Evolutionary conservation across 2,797 vertebrate genomes (phyloP).

Genomic region (Erethizon dorsatum): DNA sequence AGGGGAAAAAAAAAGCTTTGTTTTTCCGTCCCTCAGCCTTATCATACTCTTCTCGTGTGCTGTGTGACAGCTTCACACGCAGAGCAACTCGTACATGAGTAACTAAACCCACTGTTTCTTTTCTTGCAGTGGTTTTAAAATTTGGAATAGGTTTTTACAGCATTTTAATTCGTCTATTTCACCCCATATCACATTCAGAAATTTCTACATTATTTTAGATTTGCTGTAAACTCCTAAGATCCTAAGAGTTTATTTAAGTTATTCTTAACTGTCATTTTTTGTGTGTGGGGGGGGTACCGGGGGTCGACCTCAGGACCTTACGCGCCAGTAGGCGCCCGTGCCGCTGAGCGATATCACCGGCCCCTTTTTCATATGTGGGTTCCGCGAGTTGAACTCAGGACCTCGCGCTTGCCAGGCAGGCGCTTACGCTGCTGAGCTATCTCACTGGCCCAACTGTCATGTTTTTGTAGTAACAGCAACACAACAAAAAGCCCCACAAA

Average conservation of each 20-base stretch:
- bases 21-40: conserved; percentile 7
- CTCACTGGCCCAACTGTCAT: not conserved
- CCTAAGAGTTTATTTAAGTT: not conserved
- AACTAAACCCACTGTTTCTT: not conserved
- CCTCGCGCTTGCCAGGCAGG: too few species aligned
- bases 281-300: too few species aligned
- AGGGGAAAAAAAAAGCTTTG: not conserved
- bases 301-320: too few species aligned
- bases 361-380: too few species aligned
- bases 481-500: conserved; percentile 15
- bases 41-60: not conserved
- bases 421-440: too few species aligned
- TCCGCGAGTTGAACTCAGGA: too few species aligned
- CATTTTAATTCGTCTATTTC: not conserved
- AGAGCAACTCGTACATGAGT: not conserved
- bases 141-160: conserved; percentile 2
- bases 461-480: conserved; percentile 27
- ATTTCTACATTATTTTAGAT: not conserved
- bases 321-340: too few species aligned
- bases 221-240: not conserved
- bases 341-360: too few species aligned
- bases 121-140: conserved; percentile 40
- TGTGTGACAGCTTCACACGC: not conserved
- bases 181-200: not conserved
- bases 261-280: conserved; percentile 18